Evolutionary conservation across 2,888 invertebrate species (phyloP).

Genomic region (Camptogramma bilineatum): DNA sequence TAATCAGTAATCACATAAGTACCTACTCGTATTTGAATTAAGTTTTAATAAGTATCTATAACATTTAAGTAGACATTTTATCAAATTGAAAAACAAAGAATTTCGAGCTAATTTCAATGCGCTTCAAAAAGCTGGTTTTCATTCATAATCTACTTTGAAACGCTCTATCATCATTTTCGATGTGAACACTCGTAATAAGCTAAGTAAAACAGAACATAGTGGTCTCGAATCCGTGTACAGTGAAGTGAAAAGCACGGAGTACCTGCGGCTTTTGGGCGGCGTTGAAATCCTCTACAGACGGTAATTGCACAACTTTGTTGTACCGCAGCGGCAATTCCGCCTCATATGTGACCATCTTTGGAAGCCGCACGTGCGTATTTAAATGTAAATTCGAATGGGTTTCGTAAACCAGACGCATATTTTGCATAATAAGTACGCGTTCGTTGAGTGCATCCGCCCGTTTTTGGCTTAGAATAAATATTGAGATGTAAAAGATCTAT

Average conservation of each 20-base stretch:
- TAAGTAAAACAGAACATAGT: constrained; percentile 1
- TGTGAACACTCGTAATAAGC: background rate
- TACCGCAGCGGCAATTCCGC: constrained; percentile 47
- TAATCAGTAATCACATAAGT: no score
- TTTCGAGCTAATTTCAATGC: no score
- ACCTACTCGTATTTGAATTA: no score
- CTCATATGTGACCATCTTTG: constrained; percentile 49
- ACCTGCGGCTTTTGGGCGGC: constrained; percentile 52
- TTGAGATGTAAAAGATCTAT: constrained; percentile 20
- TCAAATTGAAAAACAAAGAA: no score
- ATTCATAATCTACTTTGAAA: no score
- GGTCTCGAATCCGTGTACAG: constrained; percentile 7
- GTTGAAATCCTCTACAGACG: constrained; percentile 51
- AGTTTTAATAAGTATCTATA: no score
- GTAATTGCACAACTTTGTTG: constrained; percentile 61
- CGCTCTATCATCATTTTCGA: background rate
- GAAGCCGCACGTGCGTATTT: constrained; percentile 49
- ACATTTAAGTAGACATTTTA: no score
- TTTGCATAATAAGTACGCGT: constrained; percentile 42
- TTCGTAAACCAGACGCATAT: constrained; percentile 41
- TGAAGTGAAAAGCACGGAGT: constrained; percentile 31
- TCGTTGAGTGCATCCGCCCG: constrained; percentile 39
- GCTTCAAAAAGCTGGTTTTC: no score
- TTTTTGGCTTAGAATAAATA: constrained; percentile 36
- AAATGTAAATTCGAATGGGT: constrained; percentile 47